phyloP scores from a whole-genome alignment of 2,113 vertebrate species.

The Aptenodytes patagonicus region DNA sequence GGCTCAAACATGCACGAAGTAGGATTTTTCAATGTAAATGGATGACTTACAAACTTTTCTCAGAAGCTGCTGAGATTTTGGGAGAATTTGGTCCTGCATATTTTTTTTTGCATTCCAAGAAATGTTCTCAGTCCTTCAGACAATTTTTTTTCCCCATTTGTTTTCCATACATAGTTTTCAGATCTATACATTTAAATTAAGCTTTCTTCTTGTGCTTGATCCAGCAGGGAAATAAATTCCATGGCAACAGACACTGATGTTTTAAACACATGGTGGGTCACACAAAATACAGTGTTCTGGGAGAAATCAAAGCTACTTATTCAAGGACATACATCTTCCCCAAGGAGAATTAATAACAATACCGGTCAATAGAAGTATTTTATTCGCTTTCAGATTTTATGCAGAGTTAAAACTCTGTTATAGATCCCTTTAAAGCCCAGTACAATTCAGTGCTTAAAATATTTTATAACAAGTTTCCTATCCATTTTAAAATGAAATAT shows the following conservation, averaged over 20 bases:
- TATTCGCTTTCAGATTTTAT: neutral
- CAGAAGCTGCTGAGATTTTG: neutral
- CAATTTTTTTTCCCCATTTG: rapidly evolving
- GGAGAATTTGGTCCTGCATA: neutral
- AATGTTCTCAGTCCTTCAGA: neutral
- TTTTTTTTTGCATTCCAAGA: neutral
- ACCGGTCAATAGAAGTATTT: neutral
- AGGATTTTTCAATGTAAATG: neutral
- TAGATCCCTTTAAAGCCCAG: neutral
- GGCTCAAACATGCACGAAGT: neutral
- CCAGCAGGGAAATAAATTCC: neutral
- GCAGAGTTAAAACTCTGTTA: neutral
- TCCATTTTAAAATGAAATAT: neutral
- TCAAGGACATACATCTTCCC: neutral
- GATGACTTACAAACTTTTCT: neutral
- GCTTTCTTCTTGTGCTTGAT: neutral
- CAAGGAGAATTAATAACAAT: neutral
- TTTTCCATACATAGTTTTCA: neutral
- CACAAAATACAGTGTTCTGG: neutral
- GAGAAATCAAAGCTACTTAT: neutral
- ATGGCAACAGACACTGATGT: neutral
- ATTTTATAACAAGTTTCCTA: neutral
- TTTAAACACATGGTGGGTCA: neutral
- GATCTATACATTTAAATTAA: neutral
- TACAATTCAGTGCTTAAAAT: neutral